These are phyloP conservation scores for Aurelia sp. DNA, from an alignment of 30 jellyfish, hydroid and myxozoan genomes.

Conservation along the genomic window DNA sequence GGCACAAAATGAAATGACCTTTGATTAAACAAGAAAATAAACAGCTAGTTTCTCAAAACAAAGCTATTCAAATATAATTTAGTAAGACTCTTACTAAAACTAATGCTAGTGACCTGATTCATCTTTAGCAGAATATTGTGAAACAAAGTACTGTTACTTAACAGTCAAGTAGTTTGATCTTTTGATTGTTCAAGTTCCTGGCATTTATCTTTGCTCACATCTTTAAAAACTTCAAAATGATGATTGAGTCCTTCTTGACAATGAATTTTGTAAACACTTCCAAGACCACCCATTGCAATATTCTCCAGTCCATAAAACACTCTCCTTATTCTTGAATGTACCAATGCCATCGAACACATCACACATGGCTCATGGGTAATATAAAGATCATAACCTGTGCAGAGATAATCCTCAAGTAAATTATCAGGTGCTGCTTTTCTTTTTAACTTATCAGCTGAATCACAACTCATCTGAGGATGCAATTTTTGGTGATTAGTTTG, in stretches of 20 bases:
- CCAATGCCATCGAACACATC: constrained; percentile 96
- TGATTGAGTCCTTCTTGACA: constrained; percentile 85
- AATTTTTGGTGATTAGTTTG: too few relatives aligned
- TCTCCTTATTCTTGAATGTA: constrained; percentile 85
- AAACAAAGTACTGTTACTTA: neutral
- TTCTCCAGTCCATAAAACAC: constrained; percentile 73
- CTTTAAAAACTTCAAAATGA: constrained; percentile 86
- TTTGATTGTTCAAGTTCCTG: neutral
- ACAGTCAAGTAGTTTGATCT: neutral
- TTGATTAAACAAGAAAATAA: too few relatives aligned
- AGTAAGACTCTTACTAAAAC: too few relatives aligned
- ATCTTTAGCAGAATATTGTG: too few relatives aligned
- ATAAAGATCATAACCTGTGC: constrained; percentile 88
- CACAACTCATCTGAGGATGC: neutral
- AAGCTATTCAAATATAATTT: too few relatives aligned
- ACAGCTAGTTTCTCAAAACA: too few relatives aligned
- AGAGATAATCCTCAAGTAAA: constrained; percentile 36
- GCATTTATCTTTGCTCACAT: constrained; percentile 18
- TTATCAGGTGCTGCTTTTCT: neutral
- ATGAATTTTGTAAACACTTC: constrained; percentile 68
- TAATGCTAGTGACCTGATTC: too few relatives aligned
- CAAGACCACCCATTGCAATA: constrained; percentile 77
- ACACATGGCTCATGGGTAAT: constrained; percentile 89
- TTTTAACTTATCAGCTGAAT: constrained; percentile 11
- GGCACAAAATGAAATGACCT: too few relatives aligned